A percentile compares a stretch with the other conserved stretches of the same genome.
These are phyloP conservation scores for Panurus biarmicus DNA, from an alignment of 2,113 vertebrate genomes.

Conservation along the genomic window DNA sequence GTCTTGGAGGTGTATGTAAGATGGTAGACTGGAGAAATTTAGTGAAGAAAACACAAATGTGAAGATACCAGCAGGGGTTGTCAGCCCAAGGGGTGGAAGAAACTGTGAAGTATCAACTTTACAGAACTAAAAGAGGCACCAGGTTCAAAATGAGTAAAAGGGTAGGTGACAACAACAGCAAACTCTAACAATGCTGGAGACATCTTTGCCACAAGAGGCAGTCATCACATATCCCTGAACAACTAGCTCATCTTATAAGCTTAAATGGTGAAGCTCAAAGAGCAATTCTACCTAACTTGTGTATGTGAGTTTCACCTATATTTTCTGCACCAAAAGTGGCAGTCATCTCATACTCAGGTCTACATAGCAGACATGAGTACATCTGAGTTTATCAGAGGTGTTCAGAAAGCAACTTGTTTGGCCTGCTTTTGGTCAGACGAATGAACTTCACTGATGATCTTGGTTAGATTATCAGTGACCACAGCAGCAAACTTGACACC, in stretches of 20 bases:
- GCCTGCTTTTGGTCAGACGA: not conserved
- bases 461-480: not conserved
- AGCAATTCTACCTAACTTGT: not conserved
- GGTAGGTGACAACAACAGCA: not conserved
- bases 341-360: not conserved
- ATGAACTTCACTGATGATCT: not conserved
- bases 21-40: not conserved
- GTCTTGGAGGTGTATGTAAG: not conserved
- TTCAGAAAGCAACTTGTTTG: not conserved
- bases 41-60: not conserved
- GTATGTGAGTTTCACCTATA: not conserved
- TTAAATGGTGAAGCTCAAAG: not conserved
- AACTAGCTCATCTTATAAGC: not conserved
- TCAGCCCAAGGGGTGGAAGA: not conserved
- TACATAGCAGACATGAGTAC: not conserved
- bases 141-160: not conserved
- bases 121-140: not conserved
- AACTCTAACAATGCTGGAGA: not conserved
- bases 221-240: not conserved
- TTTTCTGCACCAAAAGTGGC: not conserved
- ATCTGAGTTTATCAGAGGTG: not conserved
- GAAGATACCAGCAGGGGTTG: not conserved
- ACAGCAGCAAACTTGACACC: not conserved
- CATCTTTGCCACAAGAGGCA: not conserved
- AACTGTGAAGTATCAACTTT: not conserved